These are phyloP conservation scores for Venusia cambrica DNA, from an alignment of 2,888 invertebrate species.

Conservation along the genomic window DNA sequence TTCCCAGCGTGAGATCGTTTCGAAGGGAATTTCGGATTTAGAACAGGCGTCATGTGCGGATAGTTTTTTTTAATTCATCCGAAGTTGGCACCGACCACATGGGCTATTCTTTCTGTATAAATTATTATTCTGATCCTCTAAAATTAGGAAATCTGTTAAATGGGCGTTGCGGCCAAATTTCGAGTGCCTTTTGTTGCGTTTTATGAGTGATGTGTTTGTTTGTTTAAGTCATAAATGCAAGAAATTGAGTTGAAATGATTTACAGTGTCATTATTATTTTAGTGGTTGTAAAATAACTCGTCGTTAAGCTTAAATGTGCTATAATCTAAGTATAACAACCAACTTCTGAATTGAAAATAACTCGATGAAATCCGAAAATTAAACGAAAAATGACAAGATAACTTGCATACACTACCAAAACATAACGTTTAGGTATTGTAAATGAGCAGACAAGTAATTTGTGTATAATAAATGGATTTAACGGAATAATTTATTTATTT, in stretches of 20 bases:
- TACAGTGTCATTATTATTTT: constrained; percentile 10
- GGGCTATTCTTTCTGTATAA: constrained; percentile 38
- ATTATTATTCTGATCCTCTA: constrained; percentile 56
- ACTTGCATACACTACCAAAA: too few relatives aligned
- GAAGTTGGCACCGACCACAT: constrained; percentile 33
- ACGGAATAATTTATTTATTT: too few relatives aligned
- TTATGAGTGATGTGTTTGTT: constrained; percentile 51
- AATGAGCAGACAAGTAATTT: too few relatives aligned
- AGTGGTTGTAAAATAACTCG: constrained; percentile 11
- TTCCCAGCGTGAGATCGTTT: constrained; percentile 77
- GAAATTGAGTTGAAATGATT: constrained; percentile 35
- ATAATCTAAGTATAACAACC: too few relatives aligned
- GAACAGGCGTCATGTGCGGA: constrained; percentile 70
- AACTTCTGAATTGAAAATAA: too few relatives aligned
- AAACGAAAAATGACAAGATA: too few relatives aligned
- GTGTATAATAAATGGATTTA: too few relatives aligned
- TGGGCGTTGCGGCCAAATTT: constrained; percentile 49
- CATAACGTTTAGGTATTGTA: too few relatives aligned
- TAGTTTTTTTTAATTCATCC: constrained; percentile 45
- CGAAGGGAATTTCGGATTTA: constrained; percentile 73
- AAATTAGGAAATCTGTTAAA: constrained; percentile 51
- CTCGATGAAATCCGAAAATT: too few relatives aligned
- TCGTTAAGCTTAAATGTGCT: constrained; percentile 5
- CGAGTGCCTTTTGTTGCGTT: constrained; percentile 38
- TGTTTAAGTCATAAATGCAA: constrained; percentile 47